Evolutionary conservation across 2,888 invertebrate genomes (phyloP), one percentile per base, ranked within the genome.

Genomic region (Plebejus melissa): DNA sequence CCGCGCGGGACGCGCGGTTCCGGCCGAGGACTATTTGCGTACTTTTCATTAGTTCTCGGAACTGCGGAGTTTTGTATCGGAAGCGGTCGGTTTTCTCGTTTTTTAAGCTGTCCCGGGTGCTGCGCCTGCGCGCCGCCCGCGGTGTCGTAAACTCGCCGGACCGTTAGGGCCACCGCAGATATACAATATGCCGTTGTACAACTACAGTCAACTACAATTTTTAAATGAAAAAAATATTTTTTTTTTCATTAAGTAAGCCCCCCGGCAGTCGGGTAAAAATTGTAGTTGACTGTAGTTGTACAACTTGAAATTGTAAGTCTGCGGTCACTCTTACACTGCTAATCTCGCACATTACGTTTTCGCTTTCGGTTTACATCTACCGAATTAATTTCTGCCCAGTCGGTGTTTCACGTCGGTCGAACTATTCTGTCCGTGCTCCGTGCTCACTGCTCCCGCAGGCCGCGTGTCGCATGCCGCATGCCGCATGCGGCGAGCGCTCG

Each of bases 41-140:
- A 85, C 85, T 83, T 90, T 91, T 90, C 91, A 91, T 92, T 91
- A 89, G 87, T 93, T 93, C 93, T 83, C 69, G 85, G 93, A 93
- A 92, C 13, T 36, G 83, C 83, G 81, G 84, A 87, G 85, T 92
- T 91, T 92, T 91, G 91, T 90, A 90, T 92, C 91, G 92, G 93
- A 93, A 92, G 88, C 84, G 80, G 80, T 77, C 79, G 81, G 80
- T 80, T 85, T 87, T 82, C 80, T 86, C 85, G 82, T 85, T 90
- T 90, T 88, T 87, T 88, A 86, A 80, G 84, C 83, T 81, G 82
- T 83, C 65, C 65, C 50, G 57, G 16, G 65, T 11, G 65, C 65
- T 13, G 65, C 58, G 58, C 1, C 11, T 28, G 60, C 11, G 28
- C 60, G 7, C 60, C 7, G 58, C 22, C 7, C 9, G 57, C 57